Base-by-base conservation (phyloP, 2,888 invertebrate genomes). In the Dendrolimus houi region DNA sequence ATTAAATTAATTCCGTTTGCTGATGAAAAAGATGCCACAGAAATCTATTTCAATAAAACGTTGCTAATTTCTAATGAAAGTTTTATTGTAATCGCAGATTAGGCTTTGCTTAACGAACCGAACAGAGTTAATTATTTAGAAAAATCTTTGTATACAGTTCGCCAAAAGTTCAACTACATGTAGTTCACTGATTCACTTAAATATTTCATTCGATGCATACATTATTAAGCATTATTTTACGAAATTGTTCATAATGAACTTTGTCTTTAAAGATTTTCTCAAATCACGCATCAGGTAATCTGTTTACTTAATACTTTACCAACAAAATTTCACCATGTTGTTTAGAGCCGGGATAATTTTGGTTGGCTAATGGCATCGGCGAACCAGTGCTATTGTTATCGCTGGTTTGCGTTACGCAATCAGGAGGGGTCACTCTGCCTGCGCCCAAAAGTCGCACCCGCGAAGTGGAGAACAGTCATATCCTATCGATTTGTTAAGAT, bases 401-500 rank as follows among this genome's bases (percentile, higher is more conserved):
- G 64, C 71, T 58, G 72, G 69, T 75, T 75, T 72, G 74, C 72
- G 76, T 82, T 81, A 81, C 79, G 81, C 79, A 85, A 85, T 82
- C 79, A 79, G 81, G 80, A 77, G 80, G 85, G 87, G 87, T 88
- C 87, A 87, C 81, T 83, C 78, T 74, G 85, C 83, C 84, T 83
- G 83, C 87, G 79, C 87, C 89, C 86, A 83, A 90, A 89, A 87
- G 87, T 87, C 83, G 83, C 79, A 83, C 81, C 80, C 86, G 86
- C 85, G 85, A 85, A 85, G 84, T 87, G 83, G 87, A 88, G 90
- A 89, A 89, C 87, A 90, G 89, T 91, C 90, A 91, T 90, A 91
- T 91, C 89, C 91, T 91, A 91, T 91, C 91, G 91, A 91, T 91
- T 91, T 91, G 91, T 91, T 90, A 91, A 91, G 91, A 91, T 87